Percentiles rank a stretch among this genome's conserved stretches.
Evolutionary conservation across 2,797 vertebrate species (phyloP).

Genomic region (Arremon brunneinucha): DNA sequence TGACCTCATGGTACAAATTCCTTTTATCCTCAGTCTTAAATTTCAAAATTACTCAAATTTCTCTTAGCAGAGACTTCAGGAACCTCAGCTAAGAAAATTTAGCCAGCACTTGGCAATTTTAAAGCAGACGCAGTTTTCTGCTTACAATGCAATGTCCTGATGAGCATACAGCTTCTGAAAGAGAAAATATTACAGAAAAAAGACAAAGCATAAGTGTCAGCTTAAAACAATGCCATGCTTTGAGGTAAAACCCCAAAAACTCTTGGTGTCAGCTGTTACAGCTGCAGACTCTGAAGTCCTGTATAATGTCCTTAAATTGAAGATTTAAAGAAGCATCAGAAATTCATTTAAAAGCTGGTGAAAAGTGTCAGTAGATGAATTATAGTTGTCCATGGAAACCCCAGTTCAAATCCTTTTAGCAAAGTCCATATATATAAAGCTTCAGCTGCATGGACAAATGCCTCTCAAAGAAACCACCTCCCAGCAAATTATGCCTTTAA

Average conservation of each 20-base stretch:
- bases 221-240: background rate
- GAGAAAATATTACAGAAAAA: background rate
- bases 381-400: background rate
- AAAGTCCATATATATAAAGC: background rate
- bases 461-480: background rate
- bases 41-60: background rate
- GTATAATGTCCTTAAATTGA: background rate
- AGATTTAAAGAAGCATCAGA: background rate
- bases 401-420: background rate
- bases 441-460: background rate
- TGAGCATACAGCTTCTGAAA: background rate
- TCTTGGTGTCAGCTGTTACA: background rate
- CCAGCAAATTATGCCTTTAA: background rate
- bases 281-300: background rate
- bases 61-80: background rate
- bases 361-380: background rate
- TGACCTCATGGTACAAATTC: background rate
- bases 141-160: background rate
- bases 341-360: background rate
- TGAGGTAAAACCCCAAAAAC: background rate
- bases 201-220: background rate
- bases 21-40: background rate
- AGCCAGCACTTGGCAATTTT: background rate
- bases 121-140: conserved; percentile 7
- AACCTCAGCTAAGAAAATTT: background rate